phyloP scores from a whole-genome alignment of 2,797 vertebrate species.

The Anguilla megastoma region DNA sequence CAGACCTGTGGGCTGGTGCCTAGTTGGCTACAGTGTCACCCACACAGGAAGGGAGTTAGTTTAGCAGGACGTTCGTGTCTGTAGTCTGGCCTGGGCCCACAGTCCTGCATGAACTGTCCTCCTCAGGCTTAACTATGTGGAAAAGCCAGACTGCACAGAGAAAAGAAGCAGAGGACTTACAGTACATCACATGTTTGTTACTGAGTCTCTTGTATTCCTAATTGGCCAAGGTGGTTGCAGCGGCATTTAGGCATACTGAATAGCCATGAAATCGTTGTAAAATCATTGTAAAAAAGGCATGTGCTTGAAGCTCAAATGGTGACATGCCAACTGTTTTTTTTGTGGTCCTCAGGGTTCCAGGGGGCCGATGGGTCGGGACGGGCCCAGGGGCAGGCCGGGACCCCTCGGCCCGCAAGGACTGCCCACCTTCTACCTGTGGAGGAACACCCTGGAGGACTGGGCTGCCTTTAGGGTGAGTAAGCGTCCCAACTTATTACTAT shows the following conservation, averaged over 20 bases:
- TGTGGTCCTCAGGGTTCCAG: constrained; percentile 67
- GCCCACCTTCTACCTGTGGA: constrained; percentile 82
- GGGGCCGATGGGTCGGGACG: constrained; percentile 70
- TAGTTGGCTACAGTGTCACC: no score
- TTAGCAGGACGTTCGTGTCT: background rate
- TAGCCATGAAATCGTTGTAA: background rate
- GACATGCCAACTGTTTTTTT: background rate
- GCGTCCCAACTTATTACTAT: background rate
- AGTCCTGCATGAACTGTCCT: background rate
- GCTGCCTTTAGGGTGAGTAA: constrained; percentile 73
- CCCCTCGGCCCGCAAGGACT: constrained; percentile 74
- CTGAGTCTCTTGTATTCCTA: background rate
- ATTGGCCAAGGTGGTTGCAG: background rate
- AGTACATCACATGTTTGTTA: background rate
- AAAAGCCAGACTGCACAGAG: background rate
- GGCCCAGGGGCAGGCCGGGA: constrained; percentile 70
- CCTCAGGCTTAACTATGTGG: background rate
- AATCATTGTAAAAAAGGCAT: no score
- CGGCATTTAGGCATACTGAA: no score
- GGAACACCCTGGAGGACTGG: constrained; percentile 84
- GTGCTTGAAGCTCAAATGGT: background rate
- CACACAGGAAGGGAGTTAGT: background rate
- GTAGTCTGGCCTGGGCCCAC: background rate
- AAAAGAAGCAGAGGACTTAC: background rate
- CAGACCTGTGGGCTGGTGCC: no score